These are phyloP conservation scores for Poecilia picta DNA, from an alignment of 2,797 vertebrate genomes.

Conservation along the genomic window DNA sequence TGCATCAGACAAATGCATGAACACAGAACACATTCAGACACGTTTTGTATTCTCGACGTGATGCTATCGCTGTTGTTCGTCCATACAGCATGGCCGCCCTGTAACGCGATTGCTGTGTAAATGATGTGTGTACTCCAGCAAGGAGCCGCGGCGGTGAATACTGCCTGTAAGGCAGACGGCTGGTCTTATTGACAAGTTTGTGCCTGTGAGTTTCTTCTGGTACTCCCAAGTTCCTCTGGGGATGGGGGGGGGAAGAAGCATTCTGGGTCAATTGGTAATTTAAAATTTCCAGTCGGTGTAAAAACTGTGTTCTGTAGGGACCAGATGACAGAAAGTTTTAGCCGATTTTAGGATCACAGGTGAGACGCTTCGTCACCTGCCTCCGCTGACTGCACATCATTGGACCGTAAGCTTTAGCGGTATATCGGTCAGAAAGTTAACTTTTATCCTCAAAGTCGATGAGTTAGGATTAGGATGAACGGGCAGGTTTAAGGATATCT, in stretches of 20 bases:
- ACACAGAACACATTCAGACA: too few species aligned
- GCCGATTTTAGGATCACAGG: background rate
- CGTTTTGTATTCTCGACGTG: background rate
- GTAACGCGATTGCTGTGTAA: background rate
- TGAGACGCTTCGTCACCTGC: too few species aligned
- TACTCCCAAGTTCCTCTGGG: background rate
- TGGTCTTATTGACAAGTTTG: background rate
- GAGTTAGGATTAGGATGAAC: background rate
- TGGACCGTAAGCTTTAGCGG: too few species aligned
- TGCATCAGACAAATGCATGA: too few species aligned
- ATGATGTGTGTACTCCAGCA: background rate
- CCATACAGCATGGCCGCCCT: background rate
- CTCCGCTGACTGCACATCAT: too few species aligned
- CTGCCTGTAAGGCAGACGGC: background rate
- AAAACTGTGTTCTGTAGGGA: background rate
- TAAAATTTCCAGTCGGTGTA: background rate
- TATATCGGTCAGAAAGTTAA: background rate
- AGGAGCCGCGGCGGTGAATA: background rate
- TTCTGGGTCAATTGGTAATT: background rate
- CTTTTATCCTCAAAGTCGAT: background rate
- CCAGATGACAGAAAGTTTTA: background rate
- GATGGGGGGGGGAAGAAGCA: background rate
- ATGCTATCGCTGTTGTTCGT: background rate
- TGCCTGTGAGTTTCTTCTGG: background rate
- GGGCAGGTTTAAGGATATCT: background rate